Percentiles rank a stretch among this genome's conserved stretches.
Conservation (phyloP, 2,797 vertebrate species). For the Scolopax rusticola region DNA sequence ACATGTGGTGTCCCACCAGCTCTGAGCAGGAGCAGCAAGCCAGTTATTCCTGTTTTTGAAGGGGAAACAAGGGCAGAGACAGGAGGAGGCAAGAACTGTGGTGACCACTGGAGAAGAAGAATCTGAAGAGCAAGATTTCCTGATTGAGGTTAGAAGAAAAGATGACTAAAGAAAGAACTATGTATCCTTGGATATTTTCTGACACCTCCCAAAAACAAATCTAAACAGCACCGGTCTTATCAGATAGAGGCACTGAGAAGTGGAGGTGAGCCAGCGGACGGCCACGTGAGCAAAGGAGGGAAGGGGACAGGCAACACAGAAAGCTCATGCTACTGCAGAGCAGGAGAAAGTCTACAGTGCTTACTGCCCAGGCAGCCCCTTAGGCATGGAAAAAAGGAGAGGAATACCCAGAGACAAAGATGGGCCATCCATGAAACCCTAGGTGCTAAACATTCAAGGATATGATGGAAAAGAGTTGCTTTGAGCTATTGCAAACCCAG, state of each 20-base stretch:
- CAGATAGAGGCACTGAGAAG: neutral
- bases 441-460: neutral
- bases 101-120: slow-evolving; percentile 17
- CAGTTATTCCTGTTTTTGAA: slow-evolving; percentile 46
- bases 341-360: neutral
- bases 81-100: neutral
- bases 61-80: slow-evolving; percentile 15
- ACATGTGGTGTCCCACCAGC: neutral
- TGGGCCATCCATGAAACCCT: neutral
- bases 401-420: neutral
- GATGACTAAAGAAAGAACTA: neutral
- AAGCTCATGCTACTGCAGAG: neutral
- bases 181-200: neutral
- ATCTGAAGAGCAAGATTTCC: slow-evolving; percentile 28
- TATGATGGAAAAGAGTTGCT: neutral
- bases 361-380: neutral
- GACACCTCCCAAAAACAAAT: neutral
- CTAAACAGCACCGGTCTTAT: neutral
- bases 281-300: neutral
- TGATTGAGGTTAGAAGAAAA: neutral
- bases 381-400: neutral
- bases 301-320: neutral
- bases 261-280: slow-evolving; percentile 12
- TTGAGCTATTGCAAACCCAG: neutral
- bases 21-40: neutral